phyloP scores from a whole-genome alignment of 2,888 invertebrate species.

The Eupithecia subfuscata region DNA sequence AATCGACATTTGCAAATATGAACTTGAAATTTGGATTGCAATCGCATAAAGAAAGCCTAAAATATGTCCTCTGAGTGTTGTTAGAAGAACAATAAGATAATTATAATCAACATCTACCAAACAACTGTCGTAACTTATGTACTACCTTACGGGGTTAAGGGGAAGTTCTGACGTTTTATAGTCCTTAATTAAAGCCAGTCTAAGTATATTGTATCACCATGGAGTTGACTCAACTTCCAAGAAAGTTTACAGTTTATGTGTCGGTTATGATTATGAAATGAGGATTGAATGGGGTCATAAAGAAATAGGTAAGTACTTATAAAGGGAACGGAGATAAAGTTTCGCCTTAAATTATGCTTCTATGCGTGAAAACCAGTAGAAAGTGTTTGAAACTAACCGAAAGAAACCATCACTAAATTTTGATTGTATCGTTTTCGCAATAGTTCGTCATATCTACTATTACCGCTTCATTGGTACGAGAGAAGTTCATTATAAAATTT shows the following conservation, averaged over 20 bases:
- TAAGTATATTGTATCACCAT: conserved; percentile 33
- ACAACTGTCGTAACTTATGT: conserved; percentile 46
- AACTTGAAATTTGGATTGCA: not conserved
- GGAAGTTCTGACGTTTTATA: conserved; percentile 51
- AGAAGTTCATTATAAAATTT: no score
- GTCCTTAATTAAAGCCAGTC: conserved; percentile 54
- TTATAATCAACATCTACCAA: conserved; percentile 14
- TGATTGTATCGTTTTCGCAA: not conserved
- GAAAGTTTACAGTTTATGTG: conserved; percentile 31
- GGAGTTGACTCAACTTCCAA: conserved; percentile 28
- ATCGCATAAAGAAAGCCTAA: not conserved
- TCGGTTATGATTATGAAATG: conserved; percentile 30
- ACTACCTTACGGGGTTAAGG: conserved; percentile 41
- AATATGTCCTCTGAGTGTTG: not conserved
- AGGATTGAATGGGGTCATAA: conserved; percentile 16
- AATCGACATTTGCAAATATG: not conserved
- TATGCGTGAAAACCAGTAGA: not conserved
- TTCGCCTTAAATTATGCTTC: not conserved
- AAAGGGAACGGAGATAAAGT: not conserved
- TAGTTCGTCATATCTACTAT: not conserved
- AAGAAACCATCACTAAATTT: not conserved
- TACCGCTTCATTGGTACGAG: no score
- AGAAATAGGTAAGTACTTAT: not conserved
- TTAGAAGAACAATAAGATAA: not conserved
- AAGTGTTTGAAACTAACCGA: not conserved